phyloP scores from a whole-genome alignment of 1,140 invertebrate genomes.

The Myzus persicae region DNA sequence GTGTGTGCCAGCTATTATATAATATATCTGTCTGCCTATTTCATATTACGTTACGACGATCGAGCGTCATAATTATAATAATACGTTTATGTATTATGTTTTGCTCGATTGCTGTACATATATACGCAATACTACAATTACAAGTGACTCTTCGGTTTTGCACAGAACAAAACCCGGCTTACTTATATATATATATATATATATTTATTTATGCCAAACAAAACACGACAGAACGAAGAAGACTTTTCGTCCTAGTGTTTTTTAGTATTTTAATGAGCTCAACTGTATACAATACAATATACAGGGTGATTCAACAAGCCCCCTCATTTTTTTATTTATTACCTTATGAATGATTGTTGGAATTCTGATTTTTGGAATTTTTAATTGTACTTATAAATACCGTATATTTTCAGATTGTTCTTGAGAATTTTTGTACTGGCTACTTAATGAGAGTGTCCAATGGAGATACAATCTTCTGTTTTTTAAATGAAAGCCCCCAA shows the following conservation, averaged over 20 bases:
- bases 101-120: background rate
- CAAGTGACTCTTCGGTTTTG: background rate
- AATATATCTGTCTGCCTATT: background rate
- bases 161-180: background rate
- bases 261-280: background rate
- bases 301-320: background rate
- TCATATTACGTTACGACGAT: background rate
- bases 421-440: too few relatives aligned
- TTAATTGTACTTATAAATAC: background rate
- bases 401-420: too few relatives aligned
- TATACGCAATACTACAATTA: background rate
- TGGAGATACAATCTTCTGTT: too few relatives aligned
- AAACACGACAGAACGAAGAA: background rate
- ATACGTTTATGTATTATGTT: background rate
- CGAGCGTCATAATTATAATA: constrained; percentile 7
- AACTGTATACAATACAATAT: background rate
- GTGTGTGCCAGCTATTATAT: background rate
- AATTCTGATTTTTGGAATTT: background rate
- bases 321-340: background rate
- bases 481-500: background rate
- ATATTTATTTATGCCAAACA: background rate
- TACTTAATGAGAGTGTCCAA: too few relatives aligned
- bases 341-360: background rate
- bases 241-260: background rate
- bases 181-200: background rate